Conservation (phyloP, 1,140 invertebrate species). For the Ptiloglossa arizonensis region DNA sequence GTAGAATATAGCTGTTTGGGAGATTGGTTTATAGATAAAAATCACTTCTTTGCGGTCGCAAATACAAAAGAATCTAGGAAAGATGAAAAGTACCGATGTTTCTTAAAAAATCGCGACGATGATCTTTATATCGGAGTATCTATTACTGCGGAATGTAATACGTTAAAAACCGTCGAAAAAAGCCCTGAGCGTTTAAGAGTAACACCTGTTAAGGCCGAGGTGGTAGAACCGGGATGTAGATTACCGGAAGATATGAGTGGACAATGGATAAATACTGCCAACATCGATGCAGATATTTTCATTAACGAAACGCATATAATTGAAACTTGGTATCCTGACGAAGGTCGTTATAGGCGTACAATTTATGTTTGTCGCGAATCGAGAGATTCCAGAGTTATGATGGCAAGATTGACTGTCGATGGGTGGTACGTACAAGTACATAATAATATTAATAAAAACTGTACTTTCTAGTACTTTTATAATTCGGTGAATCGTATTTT, state of each 20-base stretch:
- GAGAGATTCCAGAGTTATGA: conserved; percentile 93
- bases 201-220: conserved; percentile 92
- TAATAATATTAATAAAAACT: conserved; percentile 1
- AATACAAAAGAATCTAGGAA: conserved; percentile 97
- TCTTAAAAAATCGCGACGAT: conserved; percentile 96
- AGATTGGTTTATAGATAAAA: conserved; percentile 97
- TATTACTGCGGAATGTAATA: conserved; percentile 96
- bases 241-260: conserved; percentile 96
- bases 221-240: conserved; percentile 94
- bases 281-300: conserved; percentile 95
- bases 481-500: conserved; percentile 71
- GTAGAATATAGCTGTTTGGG: conserved; percentile 96
- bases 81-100: conserved; percentile 96
- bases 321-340: conserved; percentile 96
- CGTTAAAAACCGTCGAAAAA: conserved; percentile 95
- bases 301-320: conserved; percentile 98
- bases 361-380: conserved; percentile 97
- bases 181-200: conserved; percentile 94
- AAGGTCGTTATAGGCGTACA: conserved; percentile 91
- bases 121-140: conserved; percentile 94
- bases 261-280: conserved; percentile 98
- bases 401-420: conserved; percentile 97
- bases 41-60: conserved; percentile 96
- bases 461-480: conserved; percentile 22
- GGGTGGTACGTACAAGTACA: conserved; percentile 87